These are phyloP conservation scores for Cataglyphis livida DNA, from an alignment of 2,888 invertebrate species.

Conservation along the genomic window DNA sequence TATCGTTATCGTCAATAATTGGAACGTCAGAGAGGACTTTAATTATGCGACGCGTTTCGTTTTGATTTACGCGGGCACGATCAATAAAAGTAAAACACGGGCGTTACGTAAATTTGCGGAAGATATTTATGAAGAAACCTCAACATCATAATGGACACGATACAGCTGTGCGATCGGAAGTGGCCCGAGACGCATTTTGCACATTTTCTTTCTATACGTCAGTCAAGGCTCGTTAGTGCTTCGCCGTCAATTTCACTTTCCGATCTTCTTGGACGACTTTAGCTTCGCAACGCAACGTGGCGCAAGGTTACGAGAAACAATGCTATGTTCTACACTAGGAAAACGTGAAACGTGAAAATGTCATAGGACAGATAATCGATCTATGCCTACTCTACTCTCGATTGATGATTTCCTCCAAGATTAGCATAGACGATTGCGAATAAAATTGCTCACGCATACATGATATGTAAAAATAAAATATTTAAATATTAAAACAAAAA, in stretches of 20 bases:
- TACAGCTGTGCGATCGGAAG: slow-evolving; percentile 20
- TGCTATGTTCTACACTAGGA: neutral
- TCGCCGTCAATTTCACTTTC: slow-evolving; percentile 48
- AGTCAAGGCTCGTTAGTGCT: slow-evolving; percentile 46
- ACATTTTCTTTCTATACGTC: slow-evolving; percentile 44
- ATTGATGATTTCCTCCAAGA: slow-evolving; percentile 10
- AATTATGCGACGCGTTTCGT: neutral
- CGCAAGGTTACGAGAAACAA: slow-evolving; percentile 36
- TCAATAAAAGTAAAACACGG: neutral
- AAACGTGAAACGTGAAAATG: neutral
- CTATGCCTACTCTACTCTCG: neutral
- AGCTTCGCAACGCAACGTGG: neutral
- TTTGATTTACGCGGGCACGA: neutral
- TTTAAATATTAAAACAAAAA: no score
- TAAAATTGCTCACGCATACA: neutral
- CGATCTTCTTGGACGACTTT: slow-evolving; percentile 7
- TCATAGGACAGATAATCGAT: slow-evolving; percentile 33
- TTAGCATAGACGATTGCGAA: neutral
- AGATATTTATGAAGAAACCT: slow-evolving; percentile 49
- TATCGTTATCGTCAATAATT: neutral
- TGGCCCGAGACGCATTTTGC: slow-evolving; percentile 48
- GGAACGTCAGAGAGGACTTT: neutral
- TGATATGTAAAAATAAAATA: neutral
- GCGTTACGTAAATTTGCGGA: slow-evolving; percentile 15
- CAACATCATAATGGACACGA: slow-evolving; percentile 14